Conservation (phyloP, 2,797 vertebrate genomes). For the Sphenodon punctatus region DNA sequence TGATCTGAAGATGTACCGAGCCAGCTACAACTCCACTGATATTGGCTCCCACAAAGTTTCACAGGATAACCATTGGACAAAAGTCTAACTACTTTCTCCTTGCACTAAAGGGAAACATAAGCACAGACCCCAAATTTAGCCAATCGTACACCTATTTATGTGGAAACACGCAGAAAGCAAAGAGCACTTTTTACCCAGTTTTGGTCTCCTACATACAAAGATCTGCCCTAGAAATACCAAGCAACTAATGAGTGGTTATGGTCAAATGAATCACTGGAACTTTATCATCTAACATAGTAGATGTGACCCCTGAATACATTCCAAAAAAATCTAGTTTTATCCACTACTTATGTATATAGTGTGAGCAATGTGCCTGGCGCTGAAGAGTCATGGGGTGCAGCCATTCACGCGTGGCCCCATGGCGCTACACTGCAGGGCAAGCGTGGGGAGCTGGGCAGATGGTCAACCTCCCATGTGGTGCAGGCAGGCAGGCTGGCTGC, state of each 20-base stretch:
- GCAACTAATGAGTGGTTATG: conserved; percentile 2
- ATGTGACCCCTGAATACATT: conserved; percentile 7
- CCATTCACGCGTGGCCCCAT: no score
- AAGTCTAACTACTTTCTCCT: not conserved
- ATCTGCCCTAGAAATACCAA: not conserved
- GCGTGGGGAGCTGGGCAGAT: no score
- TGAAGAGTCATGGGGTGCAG: no score
- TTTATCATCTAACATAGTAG: not conserved
- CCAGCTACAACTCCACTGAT: not conserved
- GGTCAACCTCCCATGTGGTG: no score
- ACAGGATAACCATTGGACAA: not conserved
- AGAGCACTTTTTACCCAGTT: not conserved
- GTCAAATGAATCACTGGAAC: conserved; percentile 8
- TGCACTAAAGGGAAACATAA: not conserved
- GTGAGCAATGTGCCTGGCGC: no score
- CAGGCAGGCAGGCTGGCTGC: no score
- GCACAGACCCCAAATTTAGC: not conserved
- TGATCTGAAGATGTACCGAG: not conserved
- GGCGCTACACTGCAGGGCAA: no score
- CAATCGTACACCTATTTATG: not conserved
- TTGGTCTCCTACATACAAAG: not conserved
- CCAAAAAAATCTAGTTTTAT: not conserved
- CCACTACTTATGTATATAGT: not conserved
- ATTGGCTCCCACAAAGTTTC: not conserved
- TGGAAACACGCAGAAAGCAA: not conserved